Conservation (phyloP, 2,113 vertebrate species). For the Acanthochromis polyacanthus region DNA sequence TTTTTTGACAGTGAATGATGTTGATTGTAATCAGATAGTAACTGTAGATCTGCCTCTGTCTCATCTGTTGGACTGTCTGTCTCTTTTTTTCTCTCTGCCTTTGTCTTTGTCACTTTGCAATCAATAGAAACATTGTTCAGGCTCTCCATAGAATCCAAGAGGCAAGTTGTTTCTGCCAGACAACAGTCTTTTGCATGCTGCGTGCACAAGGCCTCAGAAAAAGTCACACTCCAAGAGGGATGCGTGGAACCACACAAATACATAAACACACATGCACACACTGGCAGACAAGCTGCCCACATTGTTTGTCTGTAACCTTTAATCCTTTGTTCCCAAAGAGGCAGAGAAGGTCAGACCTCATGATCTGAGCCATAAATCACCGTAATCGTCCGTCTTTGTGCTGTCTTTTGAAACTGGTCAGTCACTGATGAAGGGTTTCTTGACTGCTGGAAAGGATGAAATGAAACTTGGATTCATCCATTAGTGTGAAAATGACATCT, state of each 20-base stretch:
- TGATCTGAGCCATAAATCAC: constrained; percentile 48
- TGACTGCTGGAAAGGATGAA: not conserved
- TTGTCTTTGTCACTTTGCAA: constrained; percentile 33
- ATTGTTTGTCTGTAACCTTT: constrained; percentile 65
- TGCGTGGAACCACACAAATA: constrained; percentile 43
- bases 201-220: constrained; percentile 29
- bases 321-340: constrained; percentile 62
- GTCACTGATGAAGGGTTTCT: not conserved
- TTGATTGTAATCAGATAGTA: constrained; percentile 53
- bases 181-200: constrained; percentile 41
- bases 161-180: constrained; percentile 41
- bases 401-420: constrained; percentile 2
- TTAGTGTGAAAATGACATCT: not conserved
- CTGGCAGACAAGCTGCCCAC: constrained; percentile 61
- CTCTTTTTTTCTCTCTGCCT: constrained; percentile 31
- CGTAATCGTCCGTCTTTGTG: constrained; percentile 8
- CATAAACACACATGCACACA: constrained; percentile 43
- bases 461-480: not conserved
- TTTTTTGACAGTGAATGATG: constrained; percentile 55
- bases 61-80: constrained; percentile 42
- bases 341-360: constrained; percentile 47
- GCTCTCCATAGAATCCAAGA: constrained; percentile 44
- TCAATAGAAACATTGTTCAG: constrained; percentile 71
- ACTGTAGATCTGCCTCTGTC: constrained; percentile 48
- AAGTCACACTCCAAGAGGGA: constrained; percentile 35